A percentile compares a stretch with the other conserved stretches of the same genome.
phyloP scores from a whole-genome alignment of 2,888 invertebrate genomes.

The Epistrophe grossulariae region DNA sequence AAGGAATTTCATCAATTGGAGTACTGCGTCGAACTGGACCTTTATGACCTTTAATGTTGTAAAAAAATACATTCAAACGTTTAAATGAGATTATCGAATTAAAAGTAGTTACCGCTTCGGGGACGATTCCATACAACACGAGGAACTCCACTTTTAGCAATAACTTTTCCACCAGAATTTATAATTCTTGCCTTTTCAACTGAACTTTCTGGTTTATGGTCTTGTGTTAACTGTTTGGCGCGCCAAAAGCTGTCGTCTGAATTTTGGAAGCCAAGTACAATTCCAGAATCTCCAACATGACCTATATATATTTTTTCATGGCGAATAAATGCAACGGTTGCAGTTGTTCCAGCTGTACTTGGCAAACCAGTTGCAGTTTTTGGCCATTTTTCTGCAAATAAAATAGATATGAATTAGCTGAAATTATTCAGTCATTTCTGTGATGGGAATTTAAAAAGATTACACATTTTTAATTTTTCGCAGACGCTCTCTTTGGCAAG shows the following conservation, averaged over 20 bases:
- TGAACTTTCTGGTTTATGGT: conserved; percentile 97
- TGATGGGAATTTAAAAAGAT: too few relatives aligned
- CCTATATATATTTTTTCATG: conserved; percentile 97
- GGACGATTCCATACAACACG: conserved; percentile 99
- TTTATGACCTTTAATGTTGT: conserved; percentile 80
- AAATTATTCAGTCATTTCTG: background rate
- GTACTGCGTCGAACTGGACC: conserved; percentile 96
- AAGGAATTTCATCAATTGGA: conserved; percentile 96
- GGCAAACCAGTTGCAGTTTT: conserved; percentile 97
- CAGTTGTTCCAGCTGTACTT: conserved; percentile 98
- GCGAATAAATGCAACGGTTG: conserved; percentile 97
- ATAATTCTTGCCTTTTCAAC: conserved; percentile 93
- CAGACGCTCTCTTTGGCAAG: too few relatives aligned
- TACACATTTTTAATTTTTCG: too few relatives aligned
- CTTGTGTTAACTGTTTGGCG: conserved; percentile 92
- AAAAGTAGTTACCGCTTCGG: conserved; percentile 85
- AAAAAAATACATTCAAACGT: background rate
- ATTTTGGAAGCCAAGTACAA: conserved; percentile 93
- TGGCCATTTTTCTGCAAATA: conserved; percentile 94
- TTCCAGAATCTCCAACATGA: conserved; percentile 99
- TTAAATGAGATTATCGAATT: background rate
- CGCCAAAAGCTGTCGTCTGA: conserved; percentile 90
- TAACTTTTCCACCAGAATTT: conserved; percentile 91
- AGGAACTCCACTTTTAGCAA: conserved; percentile 93
- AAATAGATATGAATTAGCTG: background rate